Base-by-base conservation (phyloP, 2,797 vertebrate genomes). In the Coccyzus lansbergi region DNA sequence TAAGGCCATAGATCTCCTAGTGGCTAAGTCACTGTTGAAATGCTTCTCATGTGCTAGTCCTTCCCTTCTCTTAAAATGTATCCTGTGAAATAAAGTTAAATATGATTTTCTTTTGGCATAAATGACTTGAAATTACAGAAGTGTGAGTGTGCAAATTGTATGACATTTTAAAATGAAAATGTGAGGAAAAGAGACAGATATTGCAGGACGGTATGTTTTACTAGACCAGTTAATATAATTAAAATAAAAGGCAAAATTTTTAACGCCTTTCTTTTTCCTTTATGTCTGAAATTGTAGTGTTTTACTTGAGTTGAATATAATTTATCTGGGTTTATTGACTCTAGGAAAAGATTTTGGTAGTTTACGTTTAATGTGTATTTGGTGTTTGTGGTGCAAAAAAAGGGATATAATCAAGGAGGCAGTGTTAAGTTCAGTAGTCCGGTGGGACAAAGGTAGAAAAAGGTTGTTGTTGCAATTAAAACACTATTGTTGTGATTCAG, bases 381-480 rank as follows among this genome's bases (percentile, higher is more conserved):
- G 52, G 34, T 80, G 25, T 20, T 84, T 79, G 33, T 24, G 25
- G 36, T 0, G 0, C 10, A 63, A 64, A 80, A 38, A 70, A 29
- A 68, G 24, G 12, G 53, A 1, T 34, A 4, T 77, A 81, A 84
- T 49, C 24, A 71, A 83, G 44, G 19, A 78, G 34, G 55, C 18
- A 69, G 26, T 24, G 20, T 83, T 65, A 69, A 92, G 13, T 71
- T 71, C 17, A 6, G 11, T 51, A 48, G 18, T 79, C 31, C 34
- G 76, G 59, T 88, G 74, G 83, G 51, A 78, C 53, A 76, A 72
- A 83, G 44, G 59, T 84, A 84, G 83, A 94, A 83, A 60, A 90
- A 60, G 52, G n/a, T 85, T 15, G 46, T 63, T 79, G 72, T 91
- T 94, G 29, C 83, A 77, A 83, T 88, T 86, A 82, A 83, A 95